A percentile compares a stretch with the other conserved stretches of the same genome.
These are phyloP conservation scores for Sturnus vulgaris DNA, from an alignment of 2,113 vertebrate genomes.

Conservation along the genomic window DNA sequence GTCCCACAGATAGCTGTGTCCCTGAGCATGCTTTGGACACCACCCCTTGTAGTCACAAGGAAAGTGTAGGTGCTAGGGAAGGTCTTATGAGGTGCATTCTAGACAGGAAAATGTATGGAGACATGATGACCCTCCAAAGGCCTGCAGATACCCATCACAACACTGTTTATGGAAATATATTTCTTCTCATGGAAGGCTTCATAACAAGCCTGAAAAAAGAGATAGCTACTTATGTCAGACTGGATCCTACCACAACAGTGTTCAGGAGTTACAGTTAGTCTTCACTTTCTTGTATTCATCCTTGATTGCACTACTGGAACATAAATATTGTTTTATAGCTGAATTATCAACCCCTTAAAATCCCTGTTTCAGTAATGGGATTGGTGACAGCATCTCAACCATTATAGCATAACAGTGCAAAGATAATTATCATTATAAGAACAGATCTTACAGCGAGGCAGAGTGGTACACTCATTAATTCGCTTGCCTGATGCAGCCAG, in stretches of 20 bases:
- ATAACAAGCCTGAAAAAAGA: background rate
- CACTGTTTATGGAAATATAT: background rate
- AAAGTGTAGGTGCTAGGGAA: background rate
- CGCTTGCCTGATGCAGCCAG: constrained; percentile 3
- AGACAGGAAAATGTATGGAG: background rate
- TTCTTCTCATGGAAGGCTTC: background rate
- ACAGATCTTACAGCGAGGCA: background rate
- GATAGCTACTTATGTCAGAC: background rate
- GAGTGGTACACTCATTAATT: constrained; percentile 56
- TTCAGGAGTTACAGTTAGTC: background rate
- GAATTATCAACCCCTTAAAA: constrained; percentile 34
- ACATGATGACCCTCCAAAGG: background rate
- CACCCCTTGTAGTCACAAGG: background rate
- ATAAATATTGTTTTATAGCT: background rate
- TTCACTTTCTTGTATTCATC: background rate
- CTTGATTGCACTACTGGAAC: background rate
- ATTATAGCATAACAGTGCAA: background rate
- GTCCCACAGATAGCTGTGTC: background rate
- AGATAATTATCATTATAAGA: constrained; percentile 50
- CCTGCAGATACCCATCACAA: rapidly evolving
- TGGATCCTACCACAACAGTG: background rate
- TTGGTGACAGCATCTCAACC: constrained; percentile 10
- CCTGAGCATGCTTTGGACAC: rapidly evolving
- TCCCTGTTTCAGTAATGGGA: constrained; percentile 20
- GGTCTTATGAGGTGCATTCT: background rate